phyloP scores from a whole-genome alignment of 2,888 invertebrate species.

The Sarcophaga carnaria region DNA sequence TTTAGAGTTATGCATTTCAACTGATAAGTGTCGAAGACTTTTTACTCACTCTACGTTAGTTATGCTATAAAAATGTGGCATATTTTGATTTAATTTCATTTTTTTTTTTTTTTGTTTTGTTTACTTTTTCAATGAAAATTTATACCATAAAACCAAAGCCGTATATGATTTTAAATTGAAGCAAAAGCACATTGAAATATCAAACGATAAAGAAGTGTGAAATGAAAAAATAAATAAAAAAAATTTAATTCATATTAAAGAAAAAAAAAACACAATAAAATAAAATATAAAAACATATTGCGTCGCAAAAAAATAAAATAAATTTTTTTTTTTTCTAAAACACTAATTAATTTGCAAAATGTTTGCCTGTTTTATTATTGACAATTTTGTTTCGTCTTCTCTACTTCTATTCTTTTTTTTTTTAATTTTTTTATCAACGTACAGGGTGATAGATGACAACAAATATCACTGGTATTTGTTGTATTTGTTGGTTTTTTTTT shows the following conservation, averaged over 20 bases:
- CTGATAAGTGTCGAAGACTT: too few relatives aligned
- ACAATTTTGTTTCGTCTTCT: not conserved
- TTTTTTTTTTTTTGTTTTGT: not conserved
- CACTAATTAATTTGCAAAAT: constrained; percentile 43
- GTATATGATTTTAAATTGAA: not conserved
- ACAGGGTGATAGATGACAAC: not conserved
- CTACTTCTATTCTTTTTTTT: not conserved
- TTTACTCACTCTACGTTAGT: not conserved
- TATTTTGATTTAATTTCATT: constrained; percentile 16
- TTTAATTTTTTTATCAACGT: not conserved
- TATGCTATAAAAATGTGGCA: not conserved
- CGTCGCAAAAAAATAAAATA: constrained; percentile 56
- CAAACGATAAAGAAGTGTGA: constrained; percentile 5
- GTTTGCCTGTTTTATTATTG: constrained; percentile 52
- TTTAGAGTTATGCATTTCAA: too few relatives aligned
- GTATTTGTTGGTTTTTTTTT: not conserved
- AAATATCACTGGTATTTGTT: not conserved
- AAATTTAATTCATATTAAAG: not conserved
- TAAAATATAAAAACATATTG: constrained; percentile 28
- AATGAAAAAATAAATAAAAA: constrained; percentile 26
- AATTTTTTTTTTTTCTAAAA: constrained; percentile 2
- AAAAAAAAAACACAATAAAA: not conserved
- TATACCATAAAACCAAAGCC: constrained; percentile 14
- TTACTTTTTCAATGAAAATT: not conserved
- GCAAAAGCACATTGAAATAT: constrained; percentile 7